Conservation (phyloP, 1,140 invertebrate genomes). For the Drosophila paulistorum region DNA sequence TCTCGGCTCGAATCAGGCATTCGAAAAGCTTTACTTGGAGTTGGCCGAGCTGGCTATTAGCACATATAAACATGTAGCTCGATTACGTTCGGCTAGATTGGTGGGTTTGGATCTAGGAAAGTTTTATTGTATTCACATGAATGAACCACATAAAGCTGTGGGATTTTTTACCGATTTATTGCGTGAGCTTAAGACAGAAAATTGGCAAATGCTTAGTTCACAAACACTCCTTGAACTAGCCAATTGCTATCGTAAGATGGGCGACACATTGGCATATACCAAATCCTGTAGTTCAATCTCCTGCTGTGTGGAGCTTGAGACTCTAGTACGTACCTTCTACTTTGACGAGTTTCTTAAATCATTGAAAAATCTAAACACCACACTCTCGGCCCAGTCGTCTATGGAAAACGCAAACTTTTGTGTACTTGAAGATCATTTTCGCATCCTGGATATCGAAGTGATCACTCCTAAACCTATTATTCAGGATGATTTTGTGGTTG, state of each 20-base stretch:
- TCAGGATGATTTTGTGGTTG: conserved; percentile 85
- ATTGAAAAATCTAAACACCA: conserved; percentile 84
- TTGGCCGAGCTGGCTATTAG: conserved; percentile 97
- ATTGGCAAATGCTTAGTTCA: conserved; percentile 92
- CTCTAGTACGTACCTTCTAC: conserved; percentile 89
- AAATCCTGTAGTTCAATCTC: conserved; percentile 91
- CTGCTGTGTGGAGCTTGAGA: conserved; percentile 88
- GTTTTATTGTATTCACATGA: conserved; percentile 92
- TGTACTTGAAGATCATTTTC: conserved; percentile 81
- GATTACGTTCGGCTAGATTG: conserved; percentile 91
- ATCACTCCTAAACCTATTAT: conserved; percentile 71
- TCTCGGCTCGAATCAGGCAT: conserved; percentile 93
- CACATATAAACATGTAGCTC: conserved; percentile 97
- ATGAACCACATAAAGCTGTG: conserved; percentile 93
- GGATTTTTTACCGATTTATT: conserved; percentile 94
- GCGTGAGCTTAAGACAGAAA: conserved; percentile 93
- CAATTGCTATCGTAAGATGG: conserved; percentile 91
- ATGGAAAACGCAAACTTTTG: conserved; percentile 76
- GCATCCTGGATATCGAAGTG: conserved; percentile 65
- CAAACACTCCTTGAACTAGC: conserved; percentile 93
- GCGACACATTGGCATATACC: conserved; percentile 88
- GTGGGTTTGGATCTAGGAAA: conserved; percentile 95
- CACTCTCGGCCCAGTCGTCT: conserved; percentile 83
- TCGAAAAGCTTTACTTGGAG: conserved; percentile 95
- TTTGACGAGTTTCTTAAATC: conserved; percentile 90